Evolutionary conservation across 2,888 invertebrate species (phyloP).

Genomic region (Tetramorium bicarinatum): DNA sequence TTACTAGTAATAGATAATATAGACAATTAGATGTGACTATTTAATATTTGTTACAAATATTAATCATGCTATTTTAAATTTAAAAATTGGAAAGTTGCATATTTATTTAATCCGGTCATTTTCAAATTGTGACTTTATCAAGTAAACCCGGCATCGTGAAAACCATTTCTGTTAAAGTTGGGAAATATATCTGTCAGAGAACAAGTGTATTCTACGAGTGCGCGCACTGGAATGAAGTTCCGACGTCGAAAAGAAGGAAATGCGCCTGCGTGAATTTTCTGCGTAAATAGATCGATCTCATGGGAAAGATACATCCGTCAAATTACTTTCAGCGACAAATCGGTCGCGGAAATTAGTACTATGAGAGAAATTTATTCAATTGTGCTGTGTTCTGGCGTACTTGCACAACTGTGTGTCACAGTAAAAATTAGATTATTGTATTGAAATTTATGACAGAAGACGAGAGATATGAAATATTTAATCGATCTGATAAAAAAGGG

Average conservation of each 20-base stretch:
- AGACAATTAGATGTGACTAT: too few species aligned
- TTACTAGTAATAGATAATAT: too few species aligned
- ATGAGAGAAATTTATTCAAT: background rate
- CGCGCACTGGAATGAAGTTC: background rate
- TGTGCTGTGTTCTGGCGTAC: background rate
- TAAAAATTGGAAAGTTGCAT: background rate
- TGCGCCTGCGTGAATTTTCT: background rate
- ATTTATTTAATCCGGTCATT: background rate
- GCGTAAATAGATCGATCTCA: background rate
- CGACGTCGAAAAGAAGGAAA: background rate
- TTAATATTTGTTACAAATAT: too few species aligned
- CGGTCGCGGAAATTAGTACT: background rate
- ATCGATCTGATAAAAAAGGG: background rate
- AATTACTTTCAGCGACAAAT: background rate
- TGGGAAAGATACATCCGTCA: background rate
- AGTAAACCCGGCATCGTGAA: too few species aligned
- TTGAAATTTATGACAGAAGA: background rate
- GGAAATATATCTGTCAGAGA: background rate
- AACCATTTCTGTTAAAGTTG: background rate
- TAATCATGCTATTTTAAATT: background rate
- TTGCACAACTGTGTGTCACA: background rate
- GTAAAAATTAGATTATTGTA: background rate
- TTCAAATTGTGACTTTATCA: background rate
- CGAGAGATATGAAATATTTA: background rate
- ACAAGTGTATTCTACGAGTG: background rate